phyloP scores from a whole-genome alignment of 2,797 vertebrate genomes.

The Otolemur crassicaudatus region DNA sequence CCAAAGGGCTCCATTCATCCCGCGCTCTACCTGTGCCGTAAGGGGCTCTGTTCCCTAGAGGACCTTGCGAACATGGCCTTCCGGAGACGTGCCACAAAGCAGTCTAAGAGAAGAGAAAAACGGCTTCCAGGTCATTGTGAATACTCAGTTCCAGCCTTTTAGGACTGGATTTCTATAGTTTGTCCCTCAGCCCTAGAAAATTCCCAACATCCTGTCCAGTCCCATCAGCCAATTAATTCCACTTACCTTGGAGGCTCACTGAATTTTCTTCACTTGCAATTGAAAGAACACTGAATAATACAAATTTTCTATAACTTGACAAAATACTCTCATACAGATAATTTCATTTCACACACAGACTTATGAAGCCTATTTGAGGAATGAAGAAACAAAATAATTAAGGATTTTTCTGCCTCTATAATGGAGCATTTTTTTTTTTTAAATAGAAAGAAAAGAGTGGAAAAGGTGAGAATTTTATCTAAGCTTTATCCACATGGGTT shows the following conservation, averaged over 20 bases:
- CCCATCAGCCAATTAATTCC: neutral
- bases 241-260: neutral
- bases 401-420: neutral
- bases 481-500: neutral
- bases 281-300: slow-evolving; percentile 15
- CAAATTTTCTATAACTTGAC: neutral
- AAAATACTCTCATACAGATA: neutral
- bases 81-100: neutral
- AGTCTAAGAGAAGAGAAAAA: neutral
- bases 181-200: neutral
- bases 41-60: neutral
- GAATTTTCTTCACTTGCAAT: neutral
- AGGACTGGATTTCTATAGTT: neutral
- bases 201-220: neutral
- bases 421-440: neutral
- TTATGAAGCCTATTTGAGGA: neutral
- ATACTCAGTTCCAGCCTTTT: neutral
- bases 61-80: neutral
- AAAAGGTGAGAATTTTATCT: neutral
- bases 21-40: neutral
- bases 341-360: neutral
- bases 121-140: neutral
- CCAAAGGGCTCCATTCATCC: neutral
- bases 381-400: slow-evolving; percentile 37
- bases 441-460: neutral